phyloP scores from a whole-genome alignment of 2,113 vertebrate species.

The Sylvilagus bachmani region DNA sequence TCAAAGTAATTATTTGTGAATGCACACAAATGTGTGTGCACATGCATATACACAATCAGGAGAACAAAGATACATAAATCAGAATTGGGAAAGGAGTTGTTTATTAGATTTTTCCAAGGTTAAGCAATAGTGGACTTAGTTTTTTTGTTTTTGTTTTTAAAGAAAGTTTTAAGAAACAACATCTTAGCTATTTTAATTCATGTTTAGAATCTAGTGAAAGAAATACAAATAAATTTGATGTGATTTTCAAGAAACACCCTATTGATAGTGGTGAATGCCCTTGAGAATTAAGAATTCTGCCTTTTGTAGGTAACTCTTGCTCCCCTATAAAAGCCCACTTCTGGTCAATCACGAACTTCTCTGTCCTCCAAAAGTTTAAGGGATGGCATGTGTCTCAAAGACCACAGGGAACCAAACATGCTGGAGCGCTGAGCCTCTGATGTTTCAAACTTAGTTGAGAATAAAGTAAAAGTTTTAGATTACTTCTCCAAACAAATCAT shows the following conservation, averaged over 20 bases:
- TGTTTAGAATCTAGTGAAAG: neutral
- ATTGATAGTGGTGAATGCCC: neutral
- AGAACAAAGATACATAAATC: neutral
- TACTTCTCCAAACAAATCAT: constrained; percentile 24
- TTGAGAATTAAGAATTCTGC: neutral
- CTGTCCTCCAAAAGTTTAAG: neutral
- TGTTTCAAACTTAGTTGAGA: neutral
- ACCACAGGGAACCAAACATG: neutral
- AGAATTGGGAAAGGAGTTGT: neutral
- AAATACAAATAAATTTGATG: neutral
- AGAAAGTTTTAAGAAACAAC: neutral
- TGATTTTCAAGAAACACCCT: constrained; percentile 9
- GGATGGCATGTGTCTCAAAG: neutral
- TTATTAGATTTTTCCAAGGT: neutral
- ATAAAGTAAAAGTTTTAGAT: neutral
- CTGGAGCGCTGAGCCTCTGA: neutral
- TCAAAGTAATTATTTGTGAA: neutral
- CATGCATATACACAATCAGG: neutral
- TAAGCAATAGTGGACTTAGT: neutral
- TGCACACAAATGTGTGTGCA: neutral
- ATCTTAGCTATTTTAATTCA: neutral
- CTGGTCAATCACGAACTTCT: neutral
- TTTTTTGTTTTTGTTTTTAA: neutral
- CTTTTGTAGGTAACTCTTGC: neutral
- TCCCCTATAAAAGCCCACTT: neutral